Percentiles rank a stretch among this genome's conserved stretches.
phyloP scores from a whole-genome alignment of 2,888 invertebrate genomes.

The Eupithecia subumbrata region DNA sequence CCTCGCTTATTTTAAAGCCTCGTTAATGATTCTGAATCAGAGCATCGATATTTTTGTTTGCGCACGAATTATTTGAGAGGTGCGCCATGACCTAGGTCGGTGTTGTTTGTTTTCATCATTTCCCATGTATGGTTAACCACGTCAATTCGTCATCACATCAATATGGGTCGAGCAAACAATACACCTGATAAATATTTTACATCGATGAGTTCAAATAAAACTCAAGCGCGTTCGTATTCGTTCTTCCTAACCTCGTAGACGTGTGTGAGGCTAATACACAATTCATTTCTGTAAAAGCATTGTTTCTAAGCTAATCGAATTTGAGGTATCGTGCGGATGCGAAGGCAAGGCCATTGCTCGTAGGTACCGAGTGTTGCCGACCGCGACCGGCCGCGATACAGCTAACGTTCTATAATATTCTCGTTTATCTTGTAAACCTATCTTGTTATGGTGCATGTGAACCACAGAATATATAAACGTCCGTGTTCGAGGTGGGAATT shows the following conservation, averaged over 20 bases:
- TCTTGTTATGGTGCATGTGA: not conserved
- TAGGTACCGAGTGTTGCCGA: constrained; percentile 51
- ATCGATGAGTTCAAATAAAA: constrained; percentile 1
- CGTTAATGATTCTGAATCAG: not conserved
- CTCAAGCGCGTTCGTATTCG: not conserved
- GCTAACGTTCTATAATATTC: constrained; percentile 30
- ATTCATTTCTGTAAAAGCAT: constrained; percentile 49
- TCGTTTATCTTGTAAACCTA: constrained; percentile 19
- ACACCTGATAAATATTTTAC: not conserved
- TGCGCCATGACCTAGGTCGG: not conserved
- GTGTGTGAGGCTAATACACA: not conserved
- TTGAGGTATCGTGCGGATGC: constrained; percentile 54
- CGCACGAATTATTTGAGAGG: not conserved
- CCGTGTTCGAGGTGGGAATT: not conserved
- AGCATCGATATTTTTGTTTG: not conserved
- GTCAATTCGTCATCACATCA: not conserved
- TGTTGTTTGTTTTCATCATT: not conserved
- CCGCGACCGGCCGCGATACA: constrained; percentile 30
- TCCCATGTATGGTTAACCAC: not conserved
- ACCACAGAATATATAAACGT: constrained; percentile 1
- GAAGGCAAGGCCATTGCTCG: constrained; percentile 40
- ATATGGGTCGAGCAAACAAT: not conserved
- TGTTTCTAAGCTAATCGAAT: constrained; percentile 55
- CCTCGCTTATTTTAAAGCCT: not conserved
- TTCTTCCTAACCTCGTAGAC: not conserved